Evolutionary conservation across 2,888 invertebrate species (phyloP).

Genomic region (Acrobasis repandana): DNA sequence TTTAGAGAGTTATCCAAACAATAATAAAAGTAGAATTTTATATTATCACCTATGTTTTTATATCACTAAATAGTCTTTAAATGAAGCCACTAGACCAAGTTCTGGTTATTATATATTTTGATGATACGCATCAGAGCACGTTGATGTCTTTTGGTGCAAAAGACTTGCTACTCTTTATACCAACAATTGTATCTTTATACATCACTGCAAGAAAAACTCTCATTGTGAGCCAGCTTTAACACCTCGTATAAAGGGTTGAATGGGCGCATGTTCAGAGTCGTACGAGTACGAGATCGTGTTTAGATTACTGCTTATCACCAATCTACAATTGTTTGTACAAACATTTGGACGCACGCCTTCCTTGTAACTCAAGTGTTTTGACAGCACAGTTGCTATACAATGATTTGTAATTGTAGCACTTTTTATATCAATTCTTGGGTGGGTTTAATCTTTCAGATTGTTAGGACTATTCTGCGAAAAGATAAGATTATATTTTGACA

Average conservation of each 20-base stretch:
- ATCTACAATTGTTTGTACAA: conserved; percentile 40
- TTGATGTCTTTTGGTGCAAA: conserved; percentile 8
- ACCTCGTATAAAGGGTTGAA: conserved; percentile 47
- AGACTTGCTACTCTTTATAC: conserved; percentile 6
- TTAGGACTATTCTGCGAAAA: neutral
- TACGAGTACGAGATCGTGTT: conserved; percentile 44
- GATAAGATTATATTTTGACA: too few species aligned
- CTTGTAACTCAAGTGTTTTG: conserved; percentile 17
- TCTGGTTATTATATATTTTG: neutral
- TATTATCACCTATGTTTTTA: too few species aligned
- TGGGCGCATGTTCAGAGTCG: conserved; percentile 36
- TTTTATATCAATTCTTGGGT: conserved; percentile 22
- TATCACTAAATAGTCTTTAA: too few species aligned
- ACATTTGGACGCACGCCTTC: conserved; percentile 34
- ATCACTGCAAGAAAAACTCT: conserved; percentile 20
- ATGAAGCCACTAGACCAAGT: neutral
- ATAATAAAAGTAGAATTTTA: too few species aligned
- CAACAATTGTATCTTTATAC: conserved; percentile 11
- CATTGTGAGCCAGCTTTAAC: conserved; percentile 40
- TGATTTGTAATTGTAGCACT: conserved; percentile 14
- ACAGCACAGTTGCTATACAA: conserved; percentile 6
- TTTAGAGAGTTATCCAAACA: too few species aligned
- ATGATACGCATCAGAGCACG: neutral
- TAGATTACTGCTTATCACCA: conserved; percentile 45
- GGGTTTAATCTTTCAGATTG: neutral